Conservation (phyloP, 1,140 invertebrate species). For the Archivesica marissinica region DNA sequence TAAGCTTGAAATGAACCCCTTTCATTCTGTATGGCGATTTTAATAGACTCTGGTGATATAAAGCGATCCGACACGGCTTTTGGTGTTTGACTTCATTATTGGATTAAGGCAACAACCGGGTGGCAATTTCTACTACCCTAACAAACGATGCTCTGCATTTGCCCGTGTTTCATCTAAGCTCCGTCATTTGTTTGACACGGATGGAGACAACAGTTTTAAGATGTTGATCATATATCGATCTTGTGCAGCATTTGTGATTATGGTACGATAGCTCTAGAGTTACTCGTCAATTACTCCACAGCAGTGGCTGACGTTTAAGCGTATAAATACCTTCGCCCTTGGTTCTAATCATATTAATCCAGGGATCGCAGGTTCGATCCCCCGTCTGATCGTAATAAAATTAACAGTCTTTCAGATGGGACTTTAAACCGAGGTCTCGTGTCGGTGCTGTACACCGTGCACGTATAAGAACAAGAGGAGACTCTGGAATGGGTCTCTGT, state of each 20-base stretch:
- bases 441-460: too few species aligned
- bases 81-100: slow-evolving; percentile 13
- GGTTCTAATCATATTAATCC: too few species aligned
- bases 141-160: too few species aligned
- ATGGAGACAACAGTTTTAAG: background rate
- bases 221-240: background rate
- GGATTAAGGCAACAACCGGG: background rate
- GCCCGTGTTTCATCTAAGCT: background rate
- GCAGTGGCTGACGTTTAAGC: too few species aligned
- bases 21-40: slow-evolving; percentile 21
- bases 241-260: too few species aligned
- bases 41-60: slow-evolving; percentile 37
- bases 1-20: slow-evolving; percentile 30
- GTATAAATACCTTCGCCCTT: too few species aligned
- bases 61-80: slow-evolving; percentile 36
- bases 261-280: too few species aligned
- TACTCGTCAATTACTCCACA: too few species aligned
- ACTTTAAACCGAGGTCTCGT: background rate
- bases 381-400: background rate
- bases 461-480: too few species aligned
- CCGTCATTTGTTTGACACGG: background rate
- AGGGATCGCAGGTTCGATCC: too few species aligned
- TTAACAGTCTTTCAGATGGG: background rate
- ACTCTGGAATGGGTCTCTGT: too few species aligned
- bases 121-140: background rate